These are phyloP conservation scores for Tenthredo mesomela DNA, from an alignment of 2,888 invertebrate genomes.

Conservation along the genomic window DNA sequence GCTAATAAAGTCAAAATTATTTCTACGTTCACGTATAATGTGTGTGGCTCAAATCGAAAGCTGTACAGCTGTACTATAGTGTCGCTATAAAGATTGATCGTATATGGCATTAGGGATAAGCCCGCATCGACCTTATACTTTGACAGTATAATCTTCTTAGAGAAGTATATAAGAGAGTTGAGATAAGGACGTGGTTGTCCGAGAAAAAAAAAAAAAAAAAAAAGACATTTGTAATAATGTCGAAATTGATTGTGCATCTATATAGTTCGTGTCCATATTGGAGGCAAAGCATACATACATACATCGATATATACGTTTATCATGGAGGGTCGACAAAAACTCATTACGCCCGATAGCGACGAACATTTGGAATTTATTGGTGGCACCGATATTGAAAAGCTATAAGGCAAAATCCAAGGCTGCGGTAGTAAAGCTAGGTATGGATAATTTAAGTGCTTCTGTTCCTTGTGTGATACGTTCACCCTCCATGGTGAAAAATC, in stretches of 20 bases:
- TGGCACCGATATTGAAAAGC: constrained; percentile 25
- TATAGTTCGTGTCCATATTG: neutral
- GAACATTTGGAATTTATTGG: constrained; percentile 30
- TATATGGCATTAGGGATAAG: neutral
- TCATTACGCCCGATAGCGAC: constrained; percentile 27
- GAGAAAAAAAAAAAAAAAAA: neutral
- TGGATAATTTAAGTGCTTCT: neutral
- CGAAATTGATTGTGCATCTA: neutral
- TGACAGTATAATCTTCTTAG: neutral
- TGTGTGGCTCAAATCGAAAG: neutral
- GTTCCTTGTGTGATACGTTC: neutral
- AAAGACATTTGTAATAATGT: neutral
- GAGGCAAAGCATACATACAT: neutral
- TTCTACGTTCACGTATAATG: neutral
- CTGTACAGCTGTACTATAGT: neutral
- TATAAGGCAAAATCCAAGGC: constrained; percentile 23
- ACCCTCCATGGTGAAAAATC: neutral
- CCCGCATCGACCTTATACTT: neutral
- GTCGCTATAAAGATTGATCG: constrained; percentile 7
- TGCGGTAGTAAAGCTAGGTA: constrained; percentile 3
- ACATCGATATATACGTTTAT: neutral
- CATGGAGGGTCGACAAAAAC: constrained; percentile 23
- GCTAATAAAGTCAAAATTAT: neutral
- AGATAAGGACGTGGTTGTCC: neutral
- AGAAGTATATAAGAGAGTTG: neutral